Percentiles rank a stretch among this genome's conserved stretches.
phyloP scores from a whole-genome alignment of 2,888 invertebrate species.

The Thymelicus sylvestris region DNA sequence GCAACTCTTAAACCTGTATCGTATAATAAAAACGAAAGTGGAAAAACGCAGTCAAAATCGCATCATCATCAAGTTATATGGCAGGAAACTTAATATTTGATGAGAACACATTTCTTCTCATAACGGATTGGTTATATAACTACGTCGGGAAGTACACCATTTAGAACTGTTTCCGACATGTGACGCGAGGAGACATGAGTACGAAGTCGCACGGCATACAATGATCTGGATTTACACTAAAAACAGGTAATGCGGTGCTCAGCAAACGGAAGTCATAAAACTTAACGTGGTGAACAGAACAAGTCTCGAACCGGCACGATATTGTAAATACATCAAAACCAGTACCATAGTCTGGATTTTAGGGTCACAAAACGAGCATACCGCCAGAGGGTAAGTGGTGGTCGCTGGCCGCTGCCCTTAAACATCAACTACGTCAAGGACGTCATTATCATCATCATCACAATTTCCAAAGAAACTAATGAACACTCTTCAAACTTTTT shows the following conservation, averaged over 20 bases:
- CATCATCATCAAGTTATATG: slow-evolving; percentile 40
- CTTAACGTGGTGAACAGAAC: slow-evolving; percentile 6
- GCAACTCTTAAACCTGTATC: slow-evolving; percentile 2
- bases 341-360: no score
- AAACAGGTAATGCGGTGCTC: slow-evolving; percentile 21
- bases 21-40: slow-evolving; percentile 49
- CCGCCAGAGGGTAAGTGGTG: no score
- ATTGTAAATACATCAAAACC: no score
- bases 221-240: slow-evolving; percentile 30
- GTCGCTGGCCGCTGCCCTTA: no score
- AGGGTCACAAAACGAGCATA: no score
- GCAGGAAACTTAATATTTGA: slow-evolving; percentile 43
- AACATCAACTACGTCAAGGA: no score
- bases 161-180: slow-evolving; percentile 36
- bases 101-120: slow-evolving; percentile 38
- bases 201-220: slow-evolving; percentile 28
- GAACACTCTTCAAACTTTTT: no score
- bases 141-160: slow-evolving; percentile 43
- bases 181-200: not conserved
- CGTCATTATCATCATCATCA: no score
- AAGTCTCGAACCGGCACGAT: not conserved
- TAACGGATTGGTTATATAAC: slow-evolving; percentile 42
- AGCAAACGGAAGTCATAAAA: slow-evolving; percentile 29
- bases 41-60: slow-evolving; percentile 42
- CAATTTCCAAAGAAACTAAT: no score